Base-by-base conservation (phyloP, 2,797 vertebrate species). In the Scarus forsteni region DNA sequence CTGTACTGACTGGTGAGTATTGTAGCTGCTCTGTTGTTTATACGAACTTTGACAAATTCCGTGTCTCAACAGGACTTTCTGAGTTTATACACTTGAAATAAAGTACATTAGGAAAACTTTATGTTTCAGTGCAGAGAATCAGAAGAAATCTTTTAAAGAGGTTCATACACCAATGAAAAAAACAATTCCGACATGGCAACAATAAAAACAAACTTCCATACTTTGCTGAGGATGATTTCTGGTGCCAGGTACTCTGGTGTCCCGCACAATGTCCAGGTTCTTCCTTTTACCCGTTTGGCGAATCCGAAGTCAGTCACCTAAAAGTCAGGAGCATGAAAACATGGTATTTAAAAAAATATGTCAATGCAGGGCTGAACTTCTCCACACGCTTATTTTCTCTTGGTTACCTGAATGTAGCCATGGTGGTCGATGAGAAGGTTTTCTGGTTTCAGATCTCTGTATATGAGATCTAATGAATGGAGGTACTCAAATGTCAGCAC, bases 211-310 rank as follows among this genome's bases (percentile, higher is more conserved):
- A 27, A 5, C 2, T 0, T 59, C 9, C 75, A 44, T 94, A 97
- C 98, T 97, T 99, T 99, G 96, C 98, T 99, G 89, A 99, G 97
- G 85, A 99, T 99, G 88, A 99, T 99, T 95, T 99, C 98, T 38
- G 98, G 98, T 10, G 98, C 98, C 92, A 99, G 91, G 83, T 99
- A 99, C 92, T 99, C 98, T 50, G 98, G 98, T 79, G 98, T 99
- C 65, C 98, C 98, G 81, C 98, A 99, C 95, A 99, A 94, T 75
- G 98, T 99, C 98, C 98, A 99, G 79, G 98, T 99, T 92, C 98
- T 95, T 86, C 98, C 97, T 95, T 99, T 99, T 94, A 99, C 98
- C 88, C 97, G 95, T 91, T 99, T 99, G 88, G 98, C 98, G 91
- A 99, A 99, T 65, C 98, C 98, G 48, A 99, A 92, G 79, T 95